These are phyloP conservation scores for Littorina saxatilis DNA, from an alignment of 1,140 invertebrate genomes.

Conservation along the genomic window DNA sequence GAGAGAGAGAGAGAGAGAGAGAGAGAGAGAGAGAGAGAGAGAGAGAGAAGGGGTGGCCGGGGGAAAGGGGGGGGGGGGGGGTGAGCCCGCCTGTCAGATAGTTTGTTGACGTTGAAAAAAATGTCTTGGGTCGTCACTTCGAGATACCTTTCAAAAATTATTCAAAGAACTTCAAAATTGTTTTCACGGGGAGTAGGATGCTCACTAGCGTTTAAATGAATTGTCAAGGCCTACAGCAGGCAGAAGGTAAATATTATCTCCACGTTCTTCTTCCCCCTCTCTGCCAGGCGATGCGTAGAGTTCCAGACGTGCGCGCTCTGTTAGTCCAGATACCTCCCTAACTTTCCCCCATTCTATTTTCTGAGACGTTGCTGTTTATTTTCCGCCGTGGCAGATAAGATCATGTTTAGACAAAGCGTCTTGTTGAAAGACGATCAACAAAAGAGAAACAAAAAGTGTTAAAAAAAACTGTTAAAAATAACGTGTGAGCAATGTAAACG, in stretches of 20 bases:
- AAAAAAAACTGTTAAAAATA: background rate
- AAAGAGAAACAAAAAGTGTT: background rate
- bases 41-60: background rate
- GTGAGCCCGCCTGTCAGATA: background rate
- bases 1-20: too few species aligned
- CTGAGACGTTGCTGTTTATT: background rate
- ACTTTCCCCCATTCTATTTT: too few species aligned
- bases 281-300: too few species aligned
- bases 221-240: background rate
- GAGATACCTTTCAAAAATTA: too few species aligned
- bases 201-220: background rate
- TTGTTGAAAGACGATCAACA: conserved; percentile 11
- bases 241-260: background rate
- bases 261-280: too few species aligned
- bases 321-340: background rate
- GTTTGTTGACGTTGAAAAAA: too few species aligned
- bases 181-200: too few species aligned
- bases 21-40: background rate
- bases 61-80: background rate
- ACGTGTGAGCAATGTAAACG: too few species aligned
- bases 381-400: conserved; percentile 20
- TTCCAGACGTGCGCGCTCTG: too few species aligned
- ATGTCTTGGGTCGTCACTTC: too few species aligned
- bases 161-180: too few species aligned
- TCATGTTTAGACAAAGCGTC: conserved; percentile 30